phyloP scores from a whole-genome alignment of 2,113 vertebrate species.

The Columba livia region DNA sequence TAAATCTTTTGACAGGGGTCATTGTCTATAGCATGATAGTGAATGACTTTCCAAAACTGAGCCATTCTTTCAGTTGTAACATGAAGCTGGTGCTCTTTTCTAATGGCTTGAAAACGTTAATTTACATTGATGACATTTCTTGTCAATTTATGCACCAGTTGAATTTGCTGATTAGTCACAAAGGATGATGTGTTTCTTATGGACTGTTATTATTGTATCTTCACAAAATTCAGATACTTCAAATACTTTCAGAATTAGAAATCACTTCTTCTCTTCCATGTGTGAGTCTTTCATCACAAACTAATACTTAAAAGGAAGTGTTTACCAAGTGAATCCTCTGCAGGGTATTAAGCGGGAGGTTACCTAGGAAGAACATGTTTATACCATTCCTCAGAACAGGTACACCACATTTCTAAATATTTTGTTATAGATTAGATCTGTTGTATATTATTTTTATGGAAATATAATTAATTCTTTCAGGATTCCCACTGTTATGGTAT shows the following conservation, averaged over 20 bases:
- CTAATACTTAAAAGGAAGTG: neutral
- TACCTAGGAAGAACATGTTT: neutral
- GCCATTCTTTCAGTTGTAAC: conserved; percentile 68
- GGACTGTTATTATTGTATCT: neutral
- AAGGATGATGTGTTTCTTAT: neutral
- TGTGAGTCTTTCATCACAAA: neutral
- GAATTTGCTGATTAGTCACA: conserved; percentile 57
- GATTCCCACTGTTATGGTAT: neutral
- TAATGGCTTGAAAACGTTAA: conserved; percentile 43
- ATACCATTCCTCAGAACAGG: neutral
- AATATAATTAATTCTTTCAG: neutral
- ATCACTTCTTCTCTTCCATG: neutral
- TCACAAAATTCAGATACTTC: neutral
- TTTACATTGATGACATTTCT: conserved; percentile 62
- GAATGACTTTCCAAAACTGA: conserved; percentile 69
- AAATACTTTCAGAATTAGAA: conserved; percentile 13
- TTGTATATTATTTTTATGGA: neutral
- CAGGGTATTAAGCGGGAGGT: neutral
- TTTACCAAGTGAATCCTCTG: neutral
- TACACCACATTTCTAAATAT: neutral
- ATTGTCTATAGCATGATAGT: conserved; percentile 71
- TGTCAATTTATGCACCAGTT: conserved; percentile 17
- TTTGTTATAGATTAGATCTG: neutral
- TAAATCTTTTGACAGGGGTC: conserved; percentile 85
- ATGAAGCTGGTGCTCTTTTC: conserved; percentile 56